A percentile compares a stretch with the other conserved stretches of the same genome.
Evolutionary conservation across 2,113 vertebrate genomes (phyloP).

Genomic region (Pangasianodon hypophthalmus): DNA sequence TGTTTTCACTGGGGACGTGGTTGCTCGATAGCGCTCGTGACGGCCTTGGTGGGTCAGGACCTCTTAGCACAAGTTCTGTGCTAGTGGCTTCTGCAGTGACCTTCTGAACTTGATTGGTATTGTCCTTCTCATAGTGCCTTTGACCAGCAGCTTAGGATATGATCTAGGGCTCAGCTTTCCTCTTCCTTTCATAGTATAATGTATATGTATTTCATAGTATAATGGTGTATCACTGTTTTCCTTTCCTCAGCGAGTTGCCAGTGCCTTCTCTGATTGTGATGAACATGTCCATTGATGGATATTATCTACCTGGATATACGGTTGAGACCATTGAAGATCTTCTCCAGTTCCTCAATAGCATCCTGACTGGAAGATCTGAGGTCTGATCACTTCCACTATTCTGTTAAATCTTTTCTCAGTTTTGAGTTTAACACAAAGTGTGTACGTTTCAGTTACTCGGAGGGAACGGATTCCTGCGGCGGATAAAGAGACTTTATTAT

Average conservation of each 20-base stretch:
- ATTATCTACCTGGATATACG: slow-evolving; percentile 79
- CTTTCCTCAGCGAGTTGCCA: slow-evolving; percentile 78
- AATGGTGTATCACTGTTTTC: not conserved
- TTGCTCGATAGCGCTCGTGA: not conserved
- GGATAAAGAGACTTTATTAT: slow-evolving; percentile 80
- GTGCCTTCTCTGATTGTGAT: slow-evolving; percentile 86
- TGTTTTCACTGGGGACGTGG: not conserved
- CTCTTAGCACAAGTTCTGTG: not conserved
- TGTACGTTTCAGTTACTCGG: slow-evolving; percentile 78
- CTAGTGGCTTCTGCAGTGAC: not conserved
- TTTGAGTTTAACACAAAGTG: not conserved
- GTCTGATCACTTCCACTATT: slow-evolving; percentile 65
- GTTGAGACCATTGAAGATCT: slow-evolving; percentile 80
- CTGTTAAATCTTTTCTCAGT: not conserved
- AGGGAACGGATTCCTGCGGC: slow-evolving; percentile 83
- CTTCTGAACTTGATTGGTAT: not conserved
- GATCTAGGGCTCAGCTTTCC: not conserved
- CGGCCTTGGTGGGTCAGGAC: not conserved
- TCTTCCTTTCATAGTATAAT: not conserved
- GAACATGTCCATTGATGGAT: slow-evolving; percentile 93
- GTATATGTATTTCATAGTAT: too few relatives aligned
- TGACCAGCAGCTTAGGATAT: not conserved
- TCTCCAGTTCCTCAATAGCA: slow-evolving; percentile 82
- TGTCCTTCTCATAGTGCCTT: not conserved
- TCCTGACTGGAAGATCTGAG: slow-evolving; percentile 82